Percentiles rank a stretch among this genome's conserved stretches.
Evolutionary conservation across 2,888 invertebrate genomes (phyloP).

Genomic region (Mimumesa dahlbomi): DNA sequence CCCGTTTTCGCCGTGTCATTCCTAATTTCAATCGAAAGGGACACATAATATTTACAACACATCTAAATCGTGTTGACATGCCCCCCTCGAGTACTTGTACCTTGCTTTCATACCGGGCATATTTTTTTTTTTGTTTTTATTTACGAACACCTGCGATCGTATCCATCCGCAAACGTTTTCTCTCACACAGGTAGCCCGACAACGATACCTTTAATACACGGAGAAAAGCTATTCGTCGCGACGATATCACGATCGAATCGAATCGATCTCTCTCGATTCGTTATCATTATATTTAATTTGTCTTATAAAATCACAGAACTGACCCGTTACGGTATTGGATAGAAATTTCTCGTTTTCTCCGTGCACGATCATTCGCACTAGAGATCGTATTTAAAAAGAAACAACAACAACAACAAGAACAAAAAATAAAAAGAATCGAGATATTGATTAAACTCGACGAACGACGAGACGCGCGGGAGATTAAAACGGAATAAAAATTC

Average conservation of each 20-base stretch:
- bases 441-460: too few species aligned
- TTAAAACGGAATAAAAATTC: too few species aligned
- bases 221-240: slow-evolving; percentile 5
- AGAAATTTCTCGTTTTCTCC: too few species aligned
- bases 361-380: too few species aligned
- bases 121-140: slow-evolving; percentile 14
- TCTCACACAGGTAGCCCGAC: slow-evolving; percentile 14
- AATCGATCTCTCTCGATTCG: neutral
- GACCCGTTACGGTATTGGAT: too few species aligned
- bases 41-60: slow-evolving; percentile 1
- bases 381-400: too few species aligned
- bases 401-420: too few species aligned
- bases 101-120: slow-evolving; percentile 65
- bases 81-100: slow-evolving; percentile 44
- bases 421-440: too few species aligned
- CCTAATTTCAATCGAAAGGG: slow-evolving; percentile 43
- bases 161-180: slow-evolving; percentile 60
- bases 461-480: too few species aligned
- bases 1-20: slow-evolving; percentile 31
- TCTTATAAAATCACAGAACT: too few species aligned
- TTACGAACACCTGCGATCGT: slow-evolving; percentile 54
- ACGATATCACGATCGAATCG: neutral
- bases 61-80: neutral
- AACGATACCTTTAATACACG: slow-evolving; percentile 14
- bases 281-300: too few species aligned